phyloP scores from a whole-genome alignment of 2,888 invertebrate genomes.

The Taenaris catops region DNA sequence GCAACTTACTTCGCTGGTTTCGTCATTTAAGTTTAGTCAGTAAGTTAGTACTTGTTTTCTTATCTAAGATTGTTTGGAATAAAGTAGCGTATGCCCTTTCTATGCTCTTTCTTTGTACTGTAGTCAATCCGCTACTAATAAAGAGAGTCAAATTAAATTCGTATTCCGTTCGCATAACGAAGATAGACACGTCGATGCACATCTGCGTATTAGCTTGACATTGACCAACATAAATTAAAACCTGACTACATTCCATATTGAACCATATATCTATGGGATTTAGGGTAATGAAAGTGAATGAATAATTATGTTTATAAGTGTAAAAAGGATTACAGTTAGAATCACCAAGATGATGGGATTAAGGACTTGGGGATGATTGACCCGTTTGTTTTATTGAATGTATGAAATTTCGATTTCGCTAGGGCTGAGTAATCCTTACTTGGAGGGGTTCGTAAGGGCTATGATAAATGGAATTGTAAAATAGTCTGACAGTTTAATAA shows the following conservation, averaged over 20 bases:
- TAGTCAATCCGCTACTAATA: no score
- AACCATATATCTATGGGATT: slow-evolving; percentile 27
- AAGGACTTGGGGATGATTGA: slow-evolving; percentile 20
- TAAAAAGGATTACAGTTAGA: slow-evolving; percentile 48
- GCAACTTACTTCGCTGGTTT: no score
- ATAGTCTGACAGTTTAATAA: slow-evolving; percentile 29
- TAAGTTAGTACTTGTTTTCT: no score
- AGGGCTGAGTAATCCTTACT: slow-evolving; percentile 45
- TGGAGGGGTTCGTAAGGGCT: slow-evolving; percentile 31
- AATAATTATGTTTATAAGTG: slow-evolving; percentile 17
- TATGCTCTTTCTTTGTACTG: no score
- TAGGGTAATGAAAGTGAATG: slow-evolving; percentile 9
- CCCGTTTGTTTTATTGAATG: slow-evolving; percentile 28
- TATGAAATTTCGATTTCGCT: slow-evolving; percentile 29
- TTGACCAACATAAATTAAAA: slow-evolving; percentile 26
- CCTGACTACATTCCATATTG: slow-evolving; percentile 22
- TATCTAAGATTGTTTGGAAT: no score
- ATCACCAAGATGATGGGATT: slow-evolving; percentile 28
- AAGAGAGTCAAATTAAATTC: slow-evolving; percentile 62
- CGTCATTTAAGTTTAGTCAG: no score
- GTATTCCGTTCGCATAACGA: slow-evolving; percentile 63
- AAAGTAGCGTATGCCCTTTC: no score
- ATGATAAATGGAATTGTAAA: slow-evolving; percentile 30
- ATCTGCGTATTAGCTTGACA: slow-evolving; percentile 48
- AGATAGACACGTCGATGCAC: slow-evolving; percentile 62